A percentile compares a stretch with the other conserved stretches of the same genome.
Conservation (phyloP, 1,140 invertebrate genomes). For the Tetramorium alpestre region DNA sequence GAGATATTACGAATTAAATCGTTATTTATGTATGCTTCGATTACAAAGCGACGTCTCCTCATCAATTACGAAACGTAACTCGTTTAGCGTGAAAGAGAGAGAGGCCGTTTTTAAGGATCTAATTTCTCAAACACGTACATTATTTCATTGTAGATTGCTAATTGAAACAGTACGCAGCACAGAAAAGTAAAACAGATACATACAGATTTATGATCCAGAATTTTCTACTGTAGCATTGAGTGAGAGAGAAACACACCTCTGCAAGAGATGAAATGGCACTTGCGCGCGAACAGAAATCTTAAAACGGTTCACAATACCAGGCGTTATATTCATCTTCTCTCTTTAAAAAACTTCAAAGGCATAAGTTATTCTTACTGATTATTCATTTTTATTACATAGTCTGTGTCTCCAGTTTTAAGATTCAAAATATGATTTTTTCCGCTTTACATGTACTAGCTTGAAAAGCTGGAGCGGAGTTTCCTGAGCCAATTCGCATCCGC, state of each 20-base stretch:
- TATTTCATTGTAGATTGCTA: slow-evolving; percentile 24
- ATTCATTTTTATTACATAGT: slow-evolving; percentile 80
- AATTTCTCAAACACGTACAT: slow-evolving; percentile 65
- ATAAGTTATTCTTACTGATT: slow-evolving; percentile 78
- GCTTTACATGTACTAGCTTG: slow-evolving; percentile 77
- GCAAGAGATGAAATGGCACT: slow-evolving; percentile 71
- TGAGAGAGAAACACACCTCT: slow-evolving; percentile 69
- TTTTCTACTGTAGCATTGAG: slow-evolving; percentile 62
- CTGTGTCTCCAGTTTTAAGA: slow-evolving; percentile 76
- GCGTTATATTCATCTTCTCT: slow-evolving; percentile 69
- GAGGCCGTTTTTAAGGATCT: slow-evolving; percentile 72
- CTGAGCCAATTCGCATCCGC: slow-evolving; percentile 10
- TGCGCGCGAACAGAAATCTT: slow-evolving; percentile 68
- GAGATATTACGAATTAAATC: slow-evolving; percentile 66
- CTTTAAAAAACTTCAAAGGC: slow-evolving; percentile 79
- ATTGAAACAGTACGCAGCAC: slow-evolving; percentile 33
- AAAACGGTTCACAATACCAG: slow-evolving; percentile 66
- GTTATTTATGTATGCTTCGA: slow-evolving; percentile 54
- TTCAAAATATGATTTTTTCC: slow-evolving; percentile 80
- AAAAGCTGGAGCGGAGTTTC: slow-evolving; percentile 74
- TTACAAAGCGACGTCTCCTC: slow-evolving; percentile 58
- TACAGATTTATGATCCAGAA: slow-evolving; percentile 59
- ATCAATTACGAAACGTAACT: slow-evolving; percentile 57
- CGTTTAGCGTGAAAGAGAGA: slow-evolving; percentile 55
- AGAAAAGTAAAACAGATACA: slow-evolving; percentile 57